These are phyloP conservation scores for Falco biarmicus DNA, from an alignment of 2,797 vertebrate genomes.

Conservation along the genomic window DNA sequence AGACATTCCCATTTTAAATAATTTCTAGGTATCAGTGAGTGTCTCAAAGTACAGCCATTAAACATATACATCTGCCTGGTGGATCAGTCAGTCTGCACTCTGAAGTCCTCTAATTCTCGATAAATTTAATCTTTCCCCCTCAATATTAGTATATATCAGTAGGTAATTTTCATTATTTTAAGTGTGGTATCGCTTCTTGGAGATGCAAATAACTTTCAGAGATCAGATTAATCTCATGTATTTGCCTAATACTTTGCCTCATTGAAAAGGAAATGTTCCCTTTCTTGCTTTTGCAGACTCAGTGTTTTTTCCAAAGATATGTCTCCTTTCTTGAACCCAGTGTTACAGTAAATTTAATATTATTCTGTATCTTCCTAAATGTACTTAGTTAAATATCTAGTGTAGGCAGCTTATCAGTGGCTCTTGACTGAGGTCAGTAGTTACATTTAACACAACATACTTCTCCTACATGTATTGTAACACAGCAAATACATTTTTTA, in stretches of 20 bases:
- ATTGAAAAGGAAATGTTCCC: not conserved
- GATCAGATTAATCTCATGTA: not conserved
- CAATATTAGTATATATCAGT: not conserved
- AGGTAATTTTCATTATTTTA: not conserved
- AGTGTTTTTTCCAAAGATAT: not conserved
- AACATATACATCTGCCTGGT: not conserved
- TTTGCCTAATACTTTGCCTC: not conserved
- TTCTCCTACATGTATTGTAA: not conserved
- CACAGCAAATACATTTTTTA: not conserved
- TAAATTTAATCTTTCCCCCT: not conserved
- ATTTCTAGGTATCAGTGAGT: not conserved
- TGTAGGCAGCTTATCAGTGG: not conserved
- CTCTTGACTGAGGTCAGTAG: not conserved
- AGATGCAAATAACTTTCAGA: not conserved
- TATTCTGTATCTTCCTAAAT: not conserved
- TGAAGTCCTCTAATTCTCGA: not conserved
- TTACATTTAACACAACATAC: not conserved
- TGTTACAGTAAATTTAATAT: not conserved
- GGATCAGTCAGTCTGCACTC: not conserved
- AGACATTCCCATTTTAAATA: not conserved
- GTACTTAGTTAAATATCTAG: not conserved
- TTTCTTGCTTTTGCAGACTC: not conserved
- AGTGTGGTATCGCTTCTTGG: not conserved
- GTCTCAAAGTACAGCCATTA: not conserved
- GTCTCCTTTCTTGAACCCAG: not conserved